Percentiles rank a stretch among this genome's conserved stretches.
These are phyloP conservation scores for Corythucha ciliata DNA, from an alignment of 2,888 invertebrate species.

Conservation along the genomic window DNA sequence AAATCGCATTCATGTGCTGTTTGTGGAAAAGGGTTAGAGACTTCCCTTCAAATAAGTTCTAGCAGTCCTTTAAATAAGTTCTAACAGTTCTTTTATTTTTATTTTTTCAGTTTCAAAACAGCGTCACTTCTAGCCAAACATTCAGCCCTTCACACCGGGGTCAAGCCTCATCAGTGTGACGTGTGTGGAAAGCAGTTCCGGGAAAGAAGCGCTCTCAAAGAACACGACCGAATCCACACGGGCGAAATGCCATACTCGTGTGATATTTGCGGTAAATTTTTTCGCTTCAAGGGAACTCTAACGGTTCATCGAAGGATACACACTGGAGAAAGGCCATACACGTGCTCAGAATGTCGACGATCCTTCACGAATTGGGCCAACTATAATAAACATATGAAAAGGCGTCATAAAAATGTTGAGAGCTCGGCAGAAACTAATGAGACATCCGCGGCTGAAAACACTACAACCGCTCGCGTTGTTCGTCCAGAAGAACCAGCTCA, in stretches of 20 bases:
- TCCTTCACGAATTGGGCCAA: constrained; percentile 75
- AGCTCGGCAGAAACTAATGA: no score
- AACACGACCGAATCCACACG: constrained; percentile 66
- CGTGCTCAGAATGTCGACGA: constrained; percentile 59
- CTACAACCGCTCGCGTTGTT: no score
- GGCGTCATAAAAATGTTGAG: constrained; percentile 59
- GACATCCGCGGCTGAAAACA: no score
- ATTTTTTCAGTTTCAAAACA: constrained; percentile 45
- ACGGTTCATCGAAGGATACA: constrained; percentile 49
- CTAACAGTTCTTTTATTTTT: neutral
- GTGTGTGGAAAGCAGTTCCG: constrained; percentile 54
- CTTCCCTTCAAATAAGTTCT: neutral
- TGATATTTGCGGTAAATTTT: constrained; percentile 63
- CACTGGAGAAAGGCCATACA: constrained; percentile 56
- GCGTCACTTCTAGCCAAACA: constrained; percentile 49
- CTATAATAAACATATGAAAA: constrained; percentile 71
- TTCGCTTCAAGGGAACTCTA: constrained; percentile 64
- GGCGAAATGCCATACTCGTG: constrained; percentile 70
- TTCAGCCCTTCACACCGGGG: constrained; percentile 49
- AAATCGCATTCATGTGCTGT: constrained; percentile 36
- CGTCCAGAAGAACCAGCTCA: no score
- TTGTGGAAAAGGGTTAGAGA: constrained; percentile 36
- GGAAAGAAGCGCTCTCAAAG: constrained; percentile 60
- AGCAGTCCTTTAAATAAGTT: neutral
- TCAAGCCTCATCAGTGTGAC: constrained; percentile 53